A percentile compares a stretch with the other conserved stretches of the same genome.
phyloP scores from a whole-genome alignment of 2,113 vertebrate species.

The Odobenus rosmarus region DNA sequence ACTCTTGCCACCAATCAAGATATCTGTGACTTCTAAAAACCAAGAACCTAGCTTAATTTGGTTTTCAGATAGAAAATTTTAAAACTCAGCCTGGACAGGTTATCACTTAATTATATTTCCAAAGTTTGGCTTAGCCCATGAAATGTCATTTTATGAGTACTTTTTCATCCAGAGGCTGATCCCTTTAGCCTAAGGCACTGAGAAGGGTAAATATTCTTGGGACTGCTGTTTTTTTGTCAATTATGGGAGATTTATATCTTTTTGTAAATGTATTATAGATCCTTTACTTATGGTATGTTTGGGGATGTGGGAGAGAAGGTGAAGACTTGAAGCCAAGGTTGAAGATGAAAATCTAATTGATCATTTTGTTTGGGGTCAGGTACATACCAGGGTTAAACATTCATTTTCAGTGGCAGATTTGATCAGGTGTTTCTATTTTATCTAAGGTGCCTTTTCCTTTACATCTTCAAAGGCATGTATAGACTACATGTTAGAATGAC shows the following conservation, averaged over 20 bases:
- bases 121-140: background rate
- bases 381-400: background rate
- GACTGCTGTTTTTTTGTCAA: background rate
- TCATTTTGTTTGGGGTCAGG: conserved; percentile 11
- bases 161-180: background rate
- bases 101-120: conserved; percentile 7
- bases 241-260: background rate
- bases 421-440: conserved; percentile 14
- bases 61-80: conserved; percentile 52
- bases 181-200: background rate
- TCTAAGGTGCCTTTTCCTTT: background rate
- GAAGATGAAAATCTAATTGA: background rate
- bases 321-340: background rate
- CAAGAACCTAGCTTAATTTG: conserved; percentile 23
- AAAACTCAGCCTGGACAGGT: background rate
- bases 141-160: conserved; percentile 8
- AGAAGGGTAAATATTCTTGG: background rate
- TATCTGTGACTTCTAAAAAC: conserved; percentile 35
- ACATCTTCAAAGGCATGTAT: conserved; percentile 38
- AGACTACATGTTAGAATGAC: conserved; percentile 32
- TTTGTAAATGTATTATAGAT: background rate
- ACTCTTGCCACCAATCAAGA: conserved; percentile 35
- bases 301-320: background rate
- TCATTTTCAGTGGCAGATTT: background rate
- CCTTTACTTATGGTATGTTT: background rate